Percentiles rank a stretch among this genome's conserved stretches.
These are phyloP conservation scores for Myotis brandtii DNA, from an alignment of 2,113 vertebrate genomes.

Conservation along the genomic window DNA sequence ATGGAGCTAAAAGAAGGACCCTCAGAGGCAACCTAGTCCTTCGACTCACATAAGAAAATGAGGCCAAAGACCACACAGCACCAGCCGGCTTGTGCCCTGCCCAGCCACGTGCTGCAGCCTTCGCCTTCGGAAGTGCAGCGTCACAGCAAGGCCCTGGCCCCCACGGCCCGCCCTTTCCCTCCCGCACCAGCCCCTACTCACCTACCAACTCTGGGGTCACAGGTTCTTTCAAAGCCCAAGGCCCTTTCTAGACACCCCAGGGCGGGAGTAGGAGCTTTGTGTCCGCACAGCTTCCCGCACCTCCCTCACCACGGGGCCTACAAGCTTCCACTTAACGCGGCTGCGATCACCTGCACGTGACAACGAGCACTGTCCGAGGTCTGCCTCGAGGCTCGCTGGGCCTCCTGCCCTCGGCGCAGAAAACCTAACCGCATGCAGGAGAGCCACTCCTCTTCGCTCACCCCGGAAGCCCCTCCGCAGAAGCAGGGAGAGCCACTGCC, in stretches of 20 bases:
- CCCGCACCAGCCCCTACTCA: background rate
- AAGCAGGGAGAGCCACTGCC: background rate
- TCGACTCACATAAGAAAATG: background rate
- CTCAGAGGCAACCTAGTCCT: background rate
- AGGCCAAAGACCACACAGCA: background rate
- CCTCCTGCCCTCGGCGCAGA: background rate
- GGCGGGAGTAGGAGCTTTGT: background rate
- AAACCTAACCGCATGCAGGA: background rate
- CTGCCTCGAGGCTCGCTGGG: background rate
- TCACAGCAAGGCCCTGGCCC: background rate
- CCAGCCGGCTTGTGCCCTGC: background rate
- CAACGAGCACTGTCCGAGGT: background rate
- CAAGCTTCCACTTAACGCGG: background rate
- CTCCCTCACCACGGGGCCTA: background rate
- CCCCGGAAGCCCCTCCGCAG: background rate
- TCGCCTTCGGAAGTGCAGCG: background rate
- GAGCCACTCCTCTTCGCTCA: background rate
- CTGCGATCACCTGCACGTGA: background rate
- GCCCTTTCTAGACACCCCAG: background rate
- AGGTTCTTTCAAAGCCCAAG: background rate
- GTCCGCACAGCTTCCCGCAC: background rate
- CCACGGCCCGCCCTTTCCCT: background rate
- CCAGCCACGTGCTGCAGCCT: background rate
- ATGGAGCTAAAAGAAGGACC: conserved; percentile 3
- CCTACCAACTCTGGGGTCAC: background rate